Evolutionary conservation across 2,113 vertebrate genomes (phyloP).

Genomic region (Microcebus ravelobensis): DNA sequence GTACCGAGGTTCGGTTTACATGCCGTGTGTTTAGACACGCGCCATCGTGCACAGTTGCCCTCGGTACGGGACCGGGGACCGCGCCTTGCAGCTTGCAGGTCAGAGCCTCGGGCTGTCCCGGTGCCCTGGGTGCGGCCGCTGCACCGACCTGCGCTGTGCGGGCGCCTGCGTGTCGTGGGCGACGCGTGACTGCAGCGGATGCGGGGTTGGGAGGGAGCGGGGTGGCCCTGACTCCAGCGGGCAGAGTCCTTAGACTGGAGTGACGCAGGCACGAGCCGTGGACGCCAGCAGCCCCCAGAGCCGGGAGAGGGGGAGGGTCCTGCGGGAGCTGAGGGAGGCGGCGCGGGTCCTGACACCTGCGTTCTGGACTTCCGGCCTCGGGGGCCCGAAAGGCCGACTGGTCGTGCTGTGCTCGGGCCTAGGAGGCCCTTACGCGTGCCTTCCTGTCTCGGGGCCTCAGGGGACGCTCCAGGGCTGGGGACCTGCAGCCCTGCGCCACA

Average conservation of each 20-base stretch:
- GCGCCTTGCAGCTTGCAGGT: too few relatives aligned
- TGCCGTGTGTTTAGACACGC: background rate
- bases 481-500: too few relatives aligned
- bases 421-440: background rate
- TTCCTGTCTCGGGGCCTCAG: background rate
- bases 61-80: too few relatives aligned
- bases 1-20: background rate
- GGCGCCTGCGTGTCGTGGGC: too few relatives aligned
- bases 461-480: background rate
- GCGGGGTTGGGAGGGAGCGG: background rate
- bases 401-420: background rate
- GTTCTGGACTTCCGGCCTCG: background rate
- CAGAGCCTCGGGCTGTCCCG: fast-evolving
- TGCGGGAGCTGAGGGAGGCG: background rate
- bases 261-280: background rate
- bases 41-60: fast-evolving
- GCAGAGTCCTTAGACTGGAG: background rate
- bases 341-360: fast-evolving
- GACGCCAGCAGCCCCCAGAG: background rate
- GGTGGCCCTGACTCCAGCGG: background rate
- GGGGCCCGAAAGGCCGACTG: too few relatives aligned
- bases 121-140: background rate
- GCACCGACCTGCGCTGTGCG: too few relatives aligned
- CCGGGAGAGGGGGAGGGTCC: background rate
- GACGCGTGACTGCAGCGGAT: too few relatives aligned